These are phyloP conservation scores for Drosophila aff. DNA, from an alignment of 1,140 invertebrate species.

Conservation along the genomic window DNA sequence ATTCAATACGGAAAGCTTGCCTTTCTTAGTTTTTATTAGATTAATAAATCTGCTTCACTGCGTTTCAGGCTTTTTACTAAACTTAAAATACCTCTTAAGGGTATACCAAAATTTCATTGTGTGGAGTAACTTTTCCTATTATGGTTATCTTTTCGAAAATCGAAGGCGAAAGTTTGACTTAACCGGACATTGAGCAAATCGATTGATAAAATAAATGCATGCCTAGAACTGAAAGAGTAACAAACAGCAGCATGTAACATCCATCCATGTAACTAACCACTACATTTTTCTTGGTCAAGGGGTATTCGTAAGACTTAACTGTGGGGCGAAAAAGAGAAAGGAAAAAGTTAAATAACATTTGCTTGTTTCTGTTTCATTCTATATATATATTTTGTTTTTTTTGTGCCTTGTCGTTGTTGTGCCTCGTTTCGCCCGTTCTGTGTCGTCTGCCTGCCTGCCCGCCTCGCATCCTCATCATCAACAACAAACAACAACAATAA, in stretches of 20 bases:
- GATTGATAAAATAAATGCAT: neutral
- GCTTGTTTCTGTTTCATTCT: constrained; percentile 71
- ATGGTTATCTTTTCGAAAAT: neutral
- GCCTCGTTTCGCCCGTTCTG: constrained; percentile 62
- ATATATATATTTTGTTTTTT: constrained; percentile 27
- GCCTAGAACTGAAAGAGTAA: neutral
- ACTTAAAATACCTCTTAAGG: neutral
- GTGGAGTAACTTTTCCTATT: neutral
- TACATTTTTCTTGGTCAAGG: constrained; percentile 17
- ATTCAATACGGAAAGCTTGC: neutral
- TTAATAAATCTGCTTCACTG: neutral
- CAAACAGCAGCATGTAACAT: constrained; percentile 12
- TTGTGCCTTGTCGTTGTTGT: constrained; percentile 57
- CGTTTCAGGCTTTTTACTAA: neutral
- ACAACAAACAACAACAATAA: constrained; percentile 24
- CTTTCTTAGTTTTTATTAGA: neutral
- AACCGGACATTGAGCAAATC: neutral
- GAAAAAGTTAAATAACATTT: constrained; percentile 71
- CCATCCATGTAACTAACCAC: constrained; percentile 14
- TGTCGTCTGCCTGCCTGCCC: constrained; percentile 57
- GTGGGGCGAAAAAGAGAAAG: constrained; percentile 4
- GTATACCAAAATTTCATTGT: neutral
- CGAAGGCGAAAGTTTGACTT: neutral
- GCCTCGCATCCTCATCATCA: constrained; percentile 50
- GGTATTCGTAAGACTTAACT: constrained; percentile 42